phyloP scores from a whole-genome alignment of 2,888 invertebrate species.

The Nymphalis c-album region DNA sequence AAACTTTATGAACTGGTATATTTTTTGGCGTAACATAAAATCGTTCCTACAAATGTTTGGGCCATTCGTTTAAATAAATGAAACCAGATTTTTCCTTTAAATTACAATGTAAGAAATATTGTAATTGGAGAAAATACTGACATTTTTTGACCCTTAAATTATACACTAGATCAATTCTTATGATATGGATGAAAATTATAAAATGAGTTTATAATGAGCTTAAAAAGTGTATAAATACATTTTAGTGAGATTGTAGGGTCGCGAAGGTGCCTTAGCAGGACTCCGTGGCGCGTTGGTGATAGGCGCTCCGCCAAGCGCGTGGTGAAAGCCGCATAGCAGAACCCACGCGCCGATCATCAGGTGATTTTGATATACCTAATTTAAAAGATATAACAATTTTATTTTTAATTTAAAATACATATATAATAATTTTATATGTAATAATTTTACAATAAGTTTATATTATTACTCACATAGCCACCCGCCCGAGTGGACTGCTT shows the following conservation, averaged over 20 bases:
- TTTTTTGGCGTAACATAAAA: no score
- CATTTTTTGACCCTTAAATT: no score
- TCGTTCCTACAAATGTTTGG: no score
- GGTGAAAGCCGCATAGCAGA: slow-evolving; percentile 92
- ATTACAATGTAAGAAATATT: no score
- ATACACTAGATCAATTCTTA: no score
- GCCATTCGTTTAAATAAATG: no score
- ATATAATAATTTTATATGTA: not conserved
- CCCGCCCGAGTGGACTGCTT: slow-evolving; percentile 93
- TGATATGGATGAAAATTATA: no score
- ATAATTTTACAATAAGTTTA: slow-evolving; percentile 4
- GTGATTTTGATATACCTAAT: slow-evolving; percentile 92
- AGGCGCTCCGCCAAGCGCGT: slow-evolving; percentile 87
- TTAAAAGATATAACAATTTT: slow-evolving; percentile 11
- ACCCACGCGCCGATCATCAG: slow-evolving; percentile 94
- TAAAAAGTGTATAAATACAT: slow-evolving; percentile 55
- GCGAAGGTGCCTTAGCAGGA: slow-evolving; percentile 67
- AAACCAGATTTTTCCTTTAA: no score
- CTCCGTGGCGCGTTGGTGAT: slow-evolving; percentile 68
- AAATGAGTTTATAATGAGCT: not conserved
- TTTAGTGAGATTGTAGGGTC: slow-evolving; percentile 73
- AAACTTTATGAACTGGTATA: no score
- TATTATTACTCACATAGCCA: slow-evolving; percentile 85
- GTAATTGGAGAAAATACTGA: no score
- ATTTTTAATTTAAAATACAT: slow-evolving; percentile 13